Percentiles rank a stretch among this genome's conserved stretches.
These are phyloP conservation scores for Branchellion lobata DNA, from an alignment of 2,888 invertebrate species.

Conservation along the genomic window DNA sequence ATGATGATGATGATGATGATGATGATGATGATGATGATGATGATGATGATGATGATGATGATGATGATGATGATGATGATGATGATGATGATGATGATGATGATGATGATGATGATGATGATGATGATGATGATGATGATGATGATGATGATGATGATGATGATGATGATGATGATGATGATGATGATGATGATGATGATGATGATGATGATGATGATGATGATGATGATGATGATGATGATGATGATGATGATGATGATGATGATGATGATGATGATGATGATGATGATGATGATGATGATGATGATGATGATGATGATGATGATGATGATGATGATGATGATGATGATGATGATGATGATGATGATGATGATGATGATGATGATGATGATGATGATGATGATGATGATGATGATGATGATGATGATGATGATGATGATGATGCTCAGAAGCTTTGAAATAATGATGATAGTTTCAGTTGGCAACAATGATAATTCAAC, in stretches of 20 bases:
- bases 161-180: conserved; percentile 36
- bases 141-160: neutral
- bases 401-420: conserved; percentile 37
- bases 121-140: neutral
- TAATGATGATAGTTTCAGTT: conserved; percentile 7
- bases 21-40: conserved; percentile 30
- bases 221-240: conserved; percentile 28
- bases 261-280: conserved; percentile 29
- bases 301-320: conserved; percentile 42
- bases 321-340: conserved; percentile 44
- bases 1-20: conserved; percentile 32
- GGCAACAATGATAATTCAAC: conserved; percentile 1
- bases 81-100: conserved; percentile 34
- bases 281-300: conserved; percentile 35
- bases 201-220: conserved; percentile 14
- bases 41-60: conserved; percentile 35
- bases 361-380: conserved; percentile 39
- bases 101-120: conserved; percentile 33
- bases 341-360: conserved; percentile 45
- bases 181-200: conserved; percentile 32
- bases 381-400: conserved; percentile 35
- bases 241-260: conserved; percentile 1
- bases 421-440: conserved; percentile 36
- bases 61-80: conserved; percentile 32
- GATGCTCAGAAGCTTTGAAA: too few relatives aligned